Evolutionary conservation across 2,797 vertebrate species (phyloP).

Genomic region (Ciconia nigra): DNA sequence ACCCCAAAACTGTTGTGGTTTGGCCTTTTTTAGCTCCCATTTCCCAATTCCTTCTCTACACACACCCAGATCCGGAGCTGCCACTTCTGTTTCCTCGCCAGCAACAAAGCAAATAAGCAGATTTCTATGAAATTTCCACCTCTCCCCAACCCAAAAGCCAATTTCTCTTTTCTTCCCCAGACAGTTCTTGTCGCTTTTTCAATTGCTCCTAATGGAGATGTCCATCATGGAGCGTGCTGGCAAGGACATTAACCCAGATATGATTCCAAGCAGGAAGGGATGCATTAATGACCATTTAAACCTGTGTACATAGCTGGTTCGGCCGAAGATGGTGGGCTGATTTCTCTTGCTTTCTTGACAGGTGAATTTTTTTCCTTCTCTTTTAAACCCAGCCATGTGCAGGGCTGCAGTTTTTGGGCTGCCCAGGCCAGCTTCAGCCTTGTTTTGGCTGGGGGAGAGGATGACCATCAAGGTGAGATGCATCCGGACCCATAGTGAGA

Average conservation of each 20-base stretch:
- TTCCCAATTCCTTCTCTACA: background rate
- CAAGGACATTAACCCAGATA: background rate
- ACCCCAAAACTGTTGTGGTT: background rate
- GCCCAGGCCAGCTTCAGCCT: background rate
- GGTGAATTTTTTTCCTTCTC: background rate
- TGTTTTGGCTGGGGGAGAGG: background rate
- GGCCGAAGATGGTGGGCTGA: background rate
- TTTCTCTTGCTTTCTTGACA: background rate
- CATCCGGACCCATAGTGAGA: accelerated
- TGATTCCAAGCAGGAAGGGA: background rate
- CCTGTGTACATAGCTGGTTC: background rate
- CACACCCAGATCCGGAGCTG: accelerated
- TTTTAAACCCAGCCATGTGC: background rate
- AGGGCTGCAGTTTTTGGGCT: background rate
- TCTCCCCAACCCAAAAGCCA: background rate
- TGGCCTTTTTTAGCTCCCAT: background rate
- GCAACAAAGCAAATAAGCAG: background rate
- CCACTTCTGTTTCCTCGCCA: background rate
- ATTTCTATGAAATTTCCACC: background rate
- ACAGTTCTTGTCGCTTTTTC: background rate
- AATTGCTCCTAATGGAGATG: background rate
- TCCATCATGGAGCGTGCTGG: background rate
- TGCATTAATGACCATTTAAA: background rate
- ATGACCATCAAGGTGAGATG: background rate
- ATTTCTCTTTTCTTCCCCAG: background rate